These are phyloP conservation scores for Isichthys henryi DNA, from an alignment of 2,113 vertebrate genomes.

Conservation along the genomic window DNA sequence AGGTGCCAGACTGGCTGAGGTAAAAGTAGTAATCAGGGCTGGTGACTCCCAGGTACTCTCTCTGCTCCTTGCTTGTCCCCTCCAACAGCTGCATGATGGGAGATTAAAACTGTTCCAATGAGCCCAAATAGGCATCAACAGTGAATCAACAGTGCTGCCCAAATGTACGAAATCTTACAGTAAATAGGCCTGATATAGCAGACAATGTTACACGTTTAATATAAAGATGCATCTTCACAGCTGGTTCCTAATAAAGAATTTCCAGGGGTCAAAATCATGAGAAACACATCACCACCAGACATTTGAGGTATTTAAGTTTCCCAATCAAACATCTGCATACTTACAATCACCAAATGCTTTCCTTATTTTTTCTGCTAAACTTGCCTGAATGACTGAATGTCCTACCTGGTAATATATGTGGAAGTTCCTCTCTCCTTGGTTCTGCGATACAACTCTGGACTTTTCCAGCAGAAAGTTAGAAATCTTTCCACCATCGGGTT, in stretches of 20 bases:
- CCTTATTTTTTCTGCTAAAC: background rate
- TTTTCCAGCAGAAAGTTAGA: conserved; percentile 76
- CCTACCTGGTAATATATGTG: conserved; percentile 77
- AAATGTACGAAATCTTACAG: background rate
- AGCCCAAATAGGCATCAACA: background rate
- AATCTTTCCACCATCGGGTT: conserved; percentile 72
- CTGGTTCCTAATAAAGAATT: background rate
- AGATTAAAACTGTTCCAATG: background rate
- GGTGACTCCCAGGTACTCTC: conserved; percentile 67
- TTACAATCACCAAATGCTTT: background rate
- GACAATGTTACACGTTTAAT: background rate
- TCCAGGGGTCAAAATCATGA: background rate
- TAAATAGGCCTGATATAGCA: background rate
- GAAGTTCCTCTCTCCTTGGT: conserved; percentile 68
- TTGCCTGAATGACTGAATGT: background rate
- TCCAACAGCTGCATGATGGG: conserved; percentile 50
- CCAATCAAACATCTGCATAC: background rate
- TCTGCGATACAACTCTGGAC: conserved; percentile 70
- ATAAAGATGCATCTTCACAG: background rate
- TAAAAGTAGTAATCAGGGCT: conserved; percentile 69
- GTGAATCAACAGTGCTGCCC: background rate
- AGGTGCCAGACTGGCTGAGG: conserved; percentile 70
- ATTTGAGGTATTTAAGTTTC: background rate
- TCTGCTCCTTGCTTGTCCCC: conserved; percentile 57
- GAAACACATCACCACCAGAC: background rate